These are phyloP conservation scores for Drosophila monieri DNA, from an alignment of 2,888 invertebrate genomes.

Conservation along the genomic window DNA sequence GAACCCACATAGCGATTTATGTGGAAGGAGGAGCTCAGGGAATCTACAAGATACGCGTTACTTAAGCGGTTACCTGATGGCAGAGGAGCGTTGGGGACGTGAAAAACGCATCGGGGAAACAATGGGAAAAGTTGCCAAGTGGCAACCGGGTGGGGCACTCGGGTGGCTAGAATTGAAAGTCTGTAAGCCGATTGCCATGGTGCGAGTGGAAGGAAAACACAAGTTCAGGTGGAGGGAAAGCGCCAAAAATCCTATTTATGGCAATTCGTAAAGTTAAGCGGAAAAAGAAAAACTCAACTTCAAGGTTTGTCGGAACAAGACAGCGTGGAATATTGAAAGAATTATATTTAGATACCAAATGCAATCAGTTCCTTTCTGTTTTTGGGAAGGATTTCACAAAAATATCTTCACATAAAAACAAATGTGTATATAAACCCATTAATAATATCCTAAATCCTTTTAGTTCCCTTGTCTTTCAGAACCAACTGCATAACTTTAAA, in stretches of 20 bases:
- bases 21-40: conserved; percentile 31
- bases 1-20: conserved; percentile 46
- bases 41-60: conserved; percentile 51
- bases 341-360: conserved; percentile 18
- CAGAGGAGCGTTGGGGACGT: conserved; percentile 7
- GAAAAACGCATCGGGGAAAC: conserved; percentile 17
- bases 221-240: conserved; percentile 30
- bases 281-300: conserved; percentile 29
- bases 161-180: conserved; percentile 51
- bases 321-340: conserved; percentile 14
- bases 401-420: background rate
- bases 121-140: conserved; percentile 24
- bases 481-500: background rate
- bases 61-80: conserved; percentile 38
- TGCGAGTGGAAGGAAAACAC: conserved; percentile 18
- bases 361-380: background rate
- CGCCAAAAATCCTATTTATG: conserved; percentile 37
- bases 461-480: background rate
- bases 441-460: no score
- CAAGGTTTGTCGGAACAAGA: conserved; percentile 17
- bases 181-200: conserved; percentile 57
- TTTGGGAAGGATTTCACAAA: background rate
- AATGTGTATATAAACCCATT: no score
- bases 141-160: background rate
- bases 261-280: conserved; percentile 28